A percentile compares a stretch with the other conserved stretches of the same genome.
phyloP scores from a whole-genome alignment of 1,140 invertebrate genomes.

The Drosophila littoralis region DNA sequence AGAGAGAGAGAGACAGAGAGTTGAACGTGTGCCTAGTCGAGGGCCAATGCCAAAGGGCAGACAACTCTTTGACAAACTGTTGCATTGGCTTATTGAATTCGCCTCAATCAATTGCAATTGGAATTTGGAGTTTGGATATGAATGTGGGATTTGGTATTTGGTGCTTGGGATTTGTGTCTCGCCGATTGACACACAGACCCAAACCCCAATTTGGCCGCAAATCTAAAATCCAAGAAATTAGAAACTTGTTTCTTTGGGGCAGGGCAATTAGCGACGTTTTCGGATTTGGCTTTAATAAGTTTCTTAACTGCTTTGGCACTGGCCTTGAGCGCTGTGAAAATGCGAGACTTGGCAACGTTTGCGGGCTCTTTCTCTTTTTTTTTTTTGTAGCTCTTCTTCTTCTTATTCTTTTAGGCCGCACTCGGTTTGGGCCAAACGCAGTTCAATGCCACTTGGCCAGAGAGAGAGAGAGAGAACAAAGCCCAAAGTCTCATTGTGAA shows the following conservation, averaged over 20 bases:
- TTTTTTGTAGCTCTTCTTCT: constrained; percentile 38
- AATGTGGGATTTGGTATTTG: not conserved
- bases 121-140: constrained; percentile 37
- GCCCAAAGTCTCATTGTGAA: constrained; percentile 61
- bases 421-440: constrained; percentile 64
- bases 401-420: constrained; percentile 6
- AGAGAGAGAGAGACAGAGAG: constrained; percentile 36
- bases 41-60: constrained; percentile 61
- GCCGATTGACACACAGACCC: constrained; percentile 60
- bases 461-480: constrained; percentile 30
- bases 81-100: constrained; percentile 70
- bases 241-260: constrained; percentile 50
- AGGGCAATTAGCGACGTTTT: constrained; percentile 61
- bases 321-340: constrained; percentile 70
- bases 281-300: constrained; percentile 70
- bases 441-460: constrained; percentile 67
- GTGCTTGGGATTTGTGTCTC: constrained; percentile 31
- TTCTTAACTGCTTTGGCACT: constrained; percentile 64
- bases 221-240: constrained; percentile 25
- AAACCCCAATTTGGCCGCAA: constrained; percentile 35
- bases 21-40: not conserved
- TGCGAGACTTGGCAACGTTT: constrained; percentile 27
- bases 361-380: constrained; percentile 33
- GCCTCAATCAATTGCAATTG: constrained; percentile 53
- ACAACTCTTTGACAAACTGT: constrained; percentile 55